These are phyloP conservation scores for Thripadectes ignobilis DNA, from an alignment of 2,797 vertebrate species.

Conservation along the genomic window DNA sequence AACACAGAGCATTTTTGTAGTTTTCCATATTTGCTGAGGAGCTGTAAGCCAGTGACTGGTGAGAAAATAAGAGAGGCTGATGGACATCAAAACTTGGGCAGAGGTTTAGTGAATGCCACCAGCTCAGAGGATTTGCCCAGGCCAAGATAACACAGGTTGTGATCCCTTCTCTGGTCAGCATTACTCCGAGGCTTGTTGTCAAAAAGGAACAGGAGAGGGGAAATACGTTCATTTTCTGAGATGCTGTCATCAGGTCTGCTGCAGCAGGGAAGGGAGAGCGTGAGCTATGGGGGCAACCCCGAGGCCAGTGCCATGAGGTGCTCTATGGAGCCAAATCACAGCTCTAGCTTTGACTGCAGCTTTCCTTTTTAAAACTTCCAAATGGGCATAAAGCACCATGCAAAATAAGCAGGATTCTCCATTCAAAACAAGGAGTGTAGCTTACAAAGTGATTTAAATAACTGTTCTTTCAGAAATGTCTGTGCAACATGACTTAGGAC, in stretches of 20 bases:
- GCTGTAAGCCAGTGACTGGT: rapidly evolving
- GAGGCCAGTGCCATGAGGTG: background rate
- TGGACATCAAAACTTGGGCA: background rate
- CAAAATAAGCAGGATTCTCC: background rate
- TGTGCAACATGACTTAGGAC: conserved; percentile 29
- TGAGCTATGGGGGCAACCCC: background rate
- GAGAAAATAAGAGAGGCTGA: background rate
- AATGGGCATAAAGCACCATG: background rate
- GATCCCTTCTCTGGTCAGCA: background rate
- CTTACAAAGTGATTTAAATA: conserved; percentile 41
- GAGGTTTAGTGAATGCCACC: background rate
- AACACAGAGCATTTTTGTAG: background rate
- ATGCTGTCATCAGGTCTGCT: background rate
- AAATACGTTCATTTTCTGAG: background rate
- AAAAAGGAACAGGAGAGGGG: background rate
- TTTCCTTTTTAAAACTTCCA: background rate
- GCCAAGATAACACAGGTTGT: background rate
- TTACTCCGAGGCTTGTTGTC: background rate
- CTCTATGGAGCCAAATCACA: background rate
- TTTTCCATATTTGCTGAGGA: background rate
- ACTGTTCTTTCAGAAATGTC: conserved; percentile 33
- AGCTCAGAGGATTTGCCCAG: background rate
- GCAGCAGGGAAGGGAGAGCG: background rate
- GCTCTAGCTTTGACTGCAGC: background rate
- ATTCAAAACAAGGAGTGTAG: conserved; percentile 14